Conservation (phyloP, 2,888 invertebrate genomes). For the Acanthococcus lagerstroemiae region DNA sequence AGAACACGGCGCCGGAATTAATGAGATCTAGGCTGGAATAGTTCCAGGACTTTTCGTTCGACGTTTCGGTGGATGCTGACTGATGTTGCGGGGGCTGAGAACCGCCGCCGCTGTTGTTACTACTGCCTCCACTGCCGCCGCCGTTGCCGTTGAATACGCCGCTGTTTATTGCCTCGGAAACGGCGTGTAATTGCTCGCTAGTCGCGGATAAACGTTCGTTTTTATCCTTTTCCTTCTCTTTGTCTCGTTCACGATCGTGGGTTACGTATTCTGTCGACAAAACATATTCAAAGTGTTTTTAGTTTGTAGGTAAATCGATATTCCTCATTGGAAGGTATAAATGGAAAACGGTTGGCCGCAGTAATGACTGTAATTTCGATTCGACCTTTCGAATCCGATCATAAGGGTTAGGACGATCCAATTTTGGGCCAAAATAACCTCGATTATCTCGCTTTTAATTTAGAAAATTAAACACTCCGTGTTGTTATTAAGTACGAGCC, state of each 20-base stretch:
- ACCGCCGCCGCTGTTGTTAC: slow-evolving; percentile 39
- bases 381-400: background rate
- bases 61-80: slow-evolving; percentile 33
- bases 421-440: background rate
- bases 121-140: slow-evolving; percentile 40
- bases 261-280: slow-evolving; percentile 24
- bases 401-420: too few relatives aligned
- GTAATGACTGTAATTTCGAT: background rate
- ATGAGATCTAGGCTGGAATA: slow-evolving; percentile 68
- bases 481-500: background rate
- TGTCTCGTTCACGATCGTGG: slow-evolving; percentile 15
- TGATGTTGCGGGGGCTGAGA: slow-evolving; percentile 36
- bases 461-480: background rate
- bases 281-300: too few relatives aligned
- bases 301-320: too few relatives aligned
- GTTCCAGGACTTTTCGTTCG: slow-evolving; percentile 51
- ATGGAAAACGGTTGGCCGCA: too few relatives aligned
- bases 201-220: slow-evolving; percentile 12
- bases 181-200: slow-evolving; percentile 32
- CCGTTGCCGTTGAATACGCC: slow-evolving; percentile 36
- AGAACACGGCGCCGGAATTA: slow-evolving; percentile 67
- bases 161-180: slow-evolving; percentile 30
- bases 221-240: slow-evolving; percentile 20
- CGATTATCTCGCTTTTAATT: background rate
- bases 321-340: too few relatives aligned